Evolutionary conservation across 2,797 vertebrate species (phyloP).

Genomic region (Chromis chromis): DNA sequence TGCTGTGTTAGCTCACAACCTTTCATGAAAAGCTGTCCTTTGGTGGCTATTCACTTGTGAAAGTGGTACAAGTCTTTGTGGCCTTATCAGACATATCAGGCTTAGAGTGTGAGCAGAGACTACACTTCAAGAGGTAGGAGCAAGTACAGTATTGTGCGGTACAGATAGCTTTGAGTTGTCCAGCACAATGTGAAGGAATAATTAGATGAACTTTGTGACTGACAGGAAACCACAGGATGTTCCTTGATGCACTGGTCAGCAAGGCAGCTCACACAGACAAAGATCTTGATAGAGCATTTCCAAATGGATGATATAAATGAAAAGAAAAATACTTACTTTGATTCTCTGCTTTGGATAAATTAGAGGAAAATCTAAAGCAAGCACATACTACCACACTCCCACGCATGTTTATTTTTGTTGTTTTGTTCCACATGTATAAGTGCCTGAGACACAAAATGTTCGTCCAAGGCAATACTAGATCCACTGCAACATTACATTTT

Average conservation of each 20-base stretch:
- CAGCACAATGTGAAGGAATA: neutral
- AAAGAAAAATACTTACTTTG: neutral
- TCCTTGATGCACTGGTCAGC: neutral
- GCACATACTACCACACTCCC: neutral
- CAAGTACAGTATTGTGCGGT: neutral
- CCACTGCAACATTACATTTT: no score
- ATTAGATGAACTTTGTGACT: neutral
- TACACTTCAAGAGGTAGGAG: neutral
- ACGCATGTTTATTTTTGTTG: slow-evolving; percentile 4
- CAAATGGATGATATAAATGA: neutral
- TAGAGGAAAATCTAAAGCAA: neutral
- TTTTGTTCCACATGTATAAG: slow-evolving; percentile 12
- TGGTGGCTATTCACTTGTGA: slow-evolving; percentile 45
- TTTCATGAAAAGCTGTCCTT: slow-evolving; percentile 23
- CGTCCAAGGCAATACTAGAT: neutral
- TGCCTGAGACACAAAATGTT: slow-evolving; percentile 1
- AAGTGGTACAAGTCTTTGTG: slow-evolving; percentile 25
- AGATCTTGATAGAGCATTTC: neutral
- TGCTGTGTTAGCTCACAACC: slow-evolving; percentile 23
- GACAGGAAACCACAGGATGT: slow-evolving; percentile 14
- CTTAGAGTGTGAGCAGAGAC: slow-evolving; percentile 14
- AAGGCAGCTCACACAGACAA: neutral
- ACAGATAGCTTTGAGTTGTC: neutral
- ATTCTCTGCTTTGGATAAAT: neutral
- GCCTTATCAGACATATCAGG: slow-evolving; percentile 28